Evolutionary conservation across 2,113 vertebrate species (phyloP).

Genomic region (Perca flavescens): DNA sequence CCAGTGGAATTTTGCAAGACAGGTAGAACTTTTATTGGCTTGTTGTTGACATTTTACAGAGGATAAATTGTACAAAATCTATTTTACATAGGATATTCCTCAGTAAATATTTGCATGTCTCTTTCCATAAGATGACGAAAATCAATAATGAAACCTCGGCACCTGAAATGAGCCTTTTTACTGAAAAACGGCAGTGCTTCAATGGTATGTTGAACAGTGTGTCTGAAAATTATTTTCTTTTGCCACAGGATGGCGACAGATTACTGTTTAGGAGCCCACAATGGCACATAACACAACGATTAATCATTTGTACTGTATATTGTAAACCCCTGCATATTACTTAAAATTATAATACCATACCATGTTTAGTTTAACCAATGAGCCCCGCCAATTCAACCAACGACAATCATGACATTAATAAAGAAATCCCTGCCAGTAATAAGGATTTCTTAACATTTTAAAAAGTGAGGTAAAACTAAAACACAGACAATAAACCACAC

Average conservation of each 20-base stretch:
- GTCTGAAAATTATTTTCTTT: neutral
- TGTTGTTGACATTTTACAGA: neutral
- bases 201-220: neutral
- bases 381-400: no score
- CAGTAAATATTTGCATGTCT: neutral
- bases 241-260: conserved; percentile 78
- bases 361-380: neutral
- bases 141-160: neutral
- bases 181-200: neutral
- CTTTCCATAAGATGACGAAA: neutral
- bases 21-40: conserved; percentile 2
- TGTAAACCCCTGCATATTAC: conserved; percentile 58
- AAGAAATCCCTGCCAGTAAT: neutral
- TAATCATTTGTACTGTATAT: conserved; percentile 54
- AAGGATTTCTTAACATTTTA: neutral
- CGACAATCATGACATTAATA: neutral
- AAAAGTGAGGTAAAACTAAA: neutral
- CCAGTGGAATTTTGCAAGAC: neutral
- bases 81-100: neutral
- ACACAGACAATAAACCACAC: neutral
- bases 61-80: neutral
- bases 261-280: conserved; percentile 19
- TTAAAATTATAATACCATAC: neutral
- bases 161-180: neutral
- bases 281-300: neutral